Percentiles rank a stretch among this genome's conserved stretches.
Evolutionary conservation across 2,113 vertebrate species (phyloP).

Genomic region (Acinonyx jubatus): DNA sequence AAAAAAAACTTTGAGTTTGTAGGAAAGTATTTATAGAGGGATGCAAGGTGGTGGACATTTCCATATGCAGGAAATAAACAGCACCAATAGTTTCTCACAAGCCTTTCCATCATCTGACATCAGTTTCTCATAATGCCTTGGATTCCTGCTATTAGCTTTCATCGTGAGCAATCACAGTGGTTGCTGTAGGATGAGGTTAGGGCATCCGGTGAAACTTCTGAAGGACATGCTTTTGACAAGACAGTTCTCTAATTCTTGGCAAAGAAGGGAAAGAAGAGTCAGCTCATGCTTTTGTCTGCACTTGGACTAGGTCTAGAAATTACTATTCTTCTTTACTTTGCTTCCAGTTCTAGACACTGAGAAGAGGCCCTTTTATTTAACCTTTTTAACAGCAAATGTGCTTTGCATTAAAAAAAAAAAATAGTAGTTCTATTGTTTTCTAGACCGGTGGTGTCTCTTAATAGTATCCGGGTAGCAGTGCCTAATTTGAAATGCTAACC

Average conservation of each 20-base stretch:
- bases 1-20: background rate
- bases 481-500: conserved; percentile 27
- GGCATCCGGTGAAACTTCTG: background rate
- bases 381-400: background rate
- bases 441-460: conserved; percentile 31
- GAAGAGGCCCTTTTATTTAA: conserved; percentile 46
- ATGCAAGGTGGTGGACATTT: background rate
- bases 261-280: background rate
- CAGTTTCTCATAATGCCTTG: background rate
- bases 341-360: conserved; percentile 30
- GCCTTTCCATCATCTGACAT: background rate
- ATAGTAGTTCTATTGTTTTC: conserved; percentile 40
- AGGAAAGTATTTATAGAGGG: background rate
- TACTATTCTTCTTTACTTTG: background rate
- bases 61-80: background rate
- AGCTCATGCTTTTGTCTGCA: background rate
- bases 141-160: background rate
- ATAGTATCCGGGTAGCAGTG: background rate
- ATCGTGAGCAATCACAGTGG: background rate
- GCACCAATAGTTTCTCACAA: background rate
- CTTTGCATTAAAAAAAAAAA: conserved; percentile 55
- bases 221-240: conserved; percentile 35
- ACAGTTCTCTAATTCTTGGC: background rate
- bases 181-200: background rate
- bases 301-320: background rate